Evolutionary conservation across 2,113 vertebrate genomes (phyloP).

Genomic region (Tachuris rubrigastra): DNA sequence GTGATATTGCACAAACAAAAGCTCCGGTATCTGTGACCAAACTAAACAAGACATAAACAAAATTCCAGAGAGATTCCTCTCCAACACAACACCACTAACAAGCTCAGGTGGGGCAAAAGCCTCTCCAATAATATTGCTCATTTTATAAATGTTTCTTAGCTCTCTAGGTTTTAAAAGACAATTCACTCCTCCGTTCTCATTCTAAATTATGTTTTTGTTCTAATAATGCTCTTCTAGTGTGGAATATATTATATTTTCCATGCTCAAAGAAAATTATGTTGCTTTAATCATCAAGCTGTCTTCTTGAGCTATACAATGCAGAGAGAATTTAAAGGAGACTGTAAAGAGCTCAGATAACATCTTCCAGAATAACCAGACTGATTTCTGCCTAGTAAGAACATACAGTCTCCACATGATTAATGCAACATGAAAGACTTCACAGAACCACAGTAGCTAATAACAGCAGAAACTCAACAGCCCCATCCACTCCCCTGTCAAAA

Average conservation of each 20-base stretch:
- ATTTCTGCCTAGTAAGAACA: not conserved
- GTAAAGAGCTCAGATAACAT: not conserved
- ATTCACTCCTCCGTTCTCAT: not conserved
- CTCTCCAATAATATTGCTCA: rapidly evolving
- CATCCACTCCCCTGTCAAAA: rapidly evolving
- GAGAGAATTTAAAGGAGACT: not conserved
- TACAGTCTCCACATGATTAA: rapidly evolving
- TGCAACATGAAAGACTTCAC: not conserved
- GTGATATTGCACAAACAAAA: rapidly evolving
- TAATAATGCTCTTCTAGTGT: not conserved
- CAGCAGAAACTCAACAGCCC: not conserved
- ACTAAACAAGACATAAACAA: not conserved
- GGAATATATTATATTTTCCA: not conserved
- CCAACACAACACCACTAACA: not conserved
- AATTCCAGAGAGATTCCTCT: not conserved
- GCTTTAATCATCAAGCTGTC: not conserved
- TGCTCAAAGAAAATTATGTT: rapidly evolving
- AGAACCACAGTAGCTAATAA: not conserved
- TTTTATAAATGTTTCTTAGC: not conserved
- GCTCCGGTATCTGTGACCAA: not conserved
- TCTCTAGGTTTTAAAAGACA: not conserved
- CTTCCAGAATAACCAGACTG: not conserved
- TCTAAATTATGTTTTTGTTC: rapidly evolving
- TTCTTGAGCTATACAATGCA: not conserved
- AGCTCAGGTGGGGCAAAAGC: not conserved